Base-by-base conservation (phyloP, 2,113 vertebrate species). In the Muntiacus reevesi region DNA sequence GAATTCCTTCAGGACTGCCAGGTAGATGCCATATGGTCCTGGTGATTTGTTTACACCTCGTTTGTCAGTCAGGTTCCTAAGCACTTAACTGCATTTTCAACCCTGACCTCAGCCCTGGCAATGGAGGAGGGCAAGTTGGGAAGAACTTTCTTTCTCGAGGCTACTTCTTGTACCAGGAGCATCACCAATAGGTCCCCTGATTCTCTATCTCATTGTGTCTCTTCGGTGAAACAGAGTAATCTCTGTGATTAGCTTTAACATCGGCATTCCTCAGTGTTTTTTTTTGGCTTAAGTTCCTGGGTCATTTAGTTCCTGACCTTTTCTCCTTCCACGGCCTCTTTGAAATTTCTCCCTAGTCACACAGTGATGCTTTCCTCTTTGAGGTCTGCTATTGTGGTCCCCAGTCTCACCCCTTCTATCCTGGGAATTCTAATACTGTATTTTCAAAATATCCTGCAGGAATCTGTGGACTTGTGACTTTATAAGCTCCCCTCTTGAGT, bases 11-110 rank as follows among this genome's bases (percentile, higher is more conserved):
- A 93, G 97, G 91, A 89, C 79, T 97, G 82, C 88, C 89, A 97
- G 96, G 95, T 97, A 83, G 89, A 81, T 91, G 95, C 98, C 97
- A 97, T 97, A 95, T 98, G 97, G 95, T 87, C 45, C 95, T 95
- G 33, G 79, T 89, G 86, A 89, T 96, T 98, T 97, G 89, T 95
- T 97, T 97, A 97, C 17, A 97, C 82, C 88, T 97, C 60, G 64
- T 57, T 93, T 98, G 95, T 97, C 91, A 89, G 90, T 83, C 85
- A 93, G 87, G 59, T 97, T 94, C 86, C 94, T 62, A 54, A 47
- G 62, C 40, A 54, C 36, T 95, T 84, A 25, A 33, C 17, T 89
- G 12, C 6, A 59, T 21, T 43, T 59, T 92, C 52, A 97, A 40
- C 43, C 23, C 85, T 90, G 82, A 86, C 93, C 64, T 96, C 40